Evolutionary conservation across 2,113 vertebrate genomes (phyloP), one percentile per base, ranked within the genome.

Genomic region (Balaenoptera acutorostrata): DNA sequence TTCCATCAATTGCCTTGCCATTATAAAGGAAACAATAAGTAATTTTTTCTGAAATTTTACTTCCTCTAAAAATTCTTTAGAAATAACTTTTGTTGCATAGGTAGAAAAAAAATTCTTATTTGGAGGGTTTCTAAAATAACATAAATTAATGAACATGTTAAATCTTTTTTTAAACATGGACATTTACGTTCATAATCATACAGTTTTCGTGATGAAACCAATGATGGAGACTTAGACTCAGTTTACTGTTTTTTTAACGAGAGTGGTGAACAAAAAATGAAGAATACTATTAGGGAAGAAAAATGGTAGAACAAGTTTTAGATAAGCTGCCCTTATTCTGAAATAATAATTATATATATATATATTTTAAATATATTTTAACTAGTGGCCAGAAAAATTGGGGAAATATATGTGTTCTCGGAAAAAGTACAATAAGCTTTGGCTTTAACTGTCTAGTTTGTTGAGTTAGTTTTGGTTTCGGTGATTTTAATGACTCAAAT

Each of bases 401-500:
- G 89, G 83, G 33, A 96, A 68, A 89, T 63, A 31, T 36, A 64
- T 44, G 52, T 84, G 2, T 63, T 61, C n/a, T 84, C 23, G 14
- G 18, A 84, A 69, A 78, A 77, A 77, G 20, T 64, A 57, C 15
- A 49, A 27, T 77, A 78, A 83, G 20, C 9, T 86, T 72, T 90
- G 44, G 18, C 4, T 86, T 85, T 90, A 41, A 63, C 41, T 83
- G 11, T 27, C 55, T 0, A 1, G 2, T 21, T 77, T 88, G 17
- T 49, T 88, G 63, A 91, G 49, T n/a, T 96, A 64, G 18, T 88
- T 83, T 97, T 92, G 11, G 2, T 68, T 49, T 61, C 68, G 66
- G 14, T 88, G 33, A 88, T 29, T 93, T 75, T 97, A 97, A 94
- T 80, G 78, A 96, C 46, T 84, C 1, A 83, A 3, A 14, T 69